Evolutionary conservation across 2,797 vertebrate species (phyloP).

Genomic region (Chelon labrosus): DNA sequence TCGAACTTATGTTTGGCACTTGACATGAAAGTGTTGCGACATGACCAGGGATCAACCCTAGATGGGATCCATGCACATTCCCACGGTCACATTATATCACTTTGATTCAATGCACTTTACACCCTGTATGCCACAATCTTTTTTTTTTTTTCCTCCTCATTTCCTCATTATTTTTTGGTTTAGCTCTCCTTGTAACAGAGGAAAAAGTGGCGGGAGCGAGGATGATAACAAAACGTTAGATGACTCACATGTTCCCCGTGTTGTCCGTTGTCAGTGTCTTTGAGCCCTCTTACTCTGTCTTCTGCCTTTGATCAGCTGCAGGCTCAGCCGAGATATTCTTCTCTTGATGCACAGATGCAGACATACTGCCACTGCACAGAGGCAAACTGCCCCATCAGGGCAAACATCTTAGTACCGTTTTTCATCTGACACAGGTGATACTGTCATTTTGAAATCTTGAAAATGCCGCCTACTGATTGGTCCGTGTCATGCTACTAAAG

Average conservation of each 20-base stretch:
- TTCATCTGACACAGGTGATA: slow-evolving; percentile 4
- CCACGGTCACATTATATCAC: slow-evolving; percentile 56
- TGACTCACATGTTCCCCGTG: slow-evolving; percentile 60
- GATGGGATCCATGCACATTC: slow-evolving; percentile 66
- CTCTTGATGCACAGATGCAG: slow-evolving; percentile 17
- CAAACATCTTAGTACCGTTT: slow-evolving; percentile 15
- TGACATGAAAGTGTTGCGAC: slow-evolving; percentile 25
- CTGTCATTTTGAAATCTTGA: slow-evolving; percentile 1
- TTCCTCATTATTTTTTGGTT: slow-evolving; percentile 14
- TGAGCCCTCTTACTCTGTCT: slow-evolving; percentile 60
- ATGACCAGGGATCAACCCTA: slow-evolving; percentile 42
- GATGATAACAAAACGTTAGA: slow-evolving; percentile 58
- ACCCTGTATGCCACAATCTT: slow-evolving; percentile 44
- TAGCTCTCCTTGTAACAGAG: slow-evolving; percentile 16
- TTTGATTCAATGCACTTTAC: slow-evolving; percentile 78
- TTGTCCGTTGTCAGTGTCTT: slow-evolving; percentile 40
- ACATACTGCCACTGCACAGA: slow-evolving; percentile 13
- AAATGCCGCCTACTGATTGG: slow-evolving; percentile 16
- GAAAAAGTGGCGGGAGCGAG: slow-evolving; percentile 42
- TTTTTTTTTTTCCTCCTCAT: slow-evolving; percentile 7
- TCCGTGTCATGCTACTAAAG: slow-evolving; percentile 9
- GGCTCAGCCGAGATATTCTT: slow-evolving; percentile 39
- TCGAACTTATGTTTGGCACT: slow-evolving; percentile 30
- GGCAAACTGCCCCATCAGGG: neutral
- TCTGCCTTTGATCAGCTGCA: slow-evolving; percentile 75